These are phyloP conservation scores for Caenorhabditis macrosperma DNA, from an alignment of 2,888 invertebrate species.

Conservation along the genomic window DNA sequence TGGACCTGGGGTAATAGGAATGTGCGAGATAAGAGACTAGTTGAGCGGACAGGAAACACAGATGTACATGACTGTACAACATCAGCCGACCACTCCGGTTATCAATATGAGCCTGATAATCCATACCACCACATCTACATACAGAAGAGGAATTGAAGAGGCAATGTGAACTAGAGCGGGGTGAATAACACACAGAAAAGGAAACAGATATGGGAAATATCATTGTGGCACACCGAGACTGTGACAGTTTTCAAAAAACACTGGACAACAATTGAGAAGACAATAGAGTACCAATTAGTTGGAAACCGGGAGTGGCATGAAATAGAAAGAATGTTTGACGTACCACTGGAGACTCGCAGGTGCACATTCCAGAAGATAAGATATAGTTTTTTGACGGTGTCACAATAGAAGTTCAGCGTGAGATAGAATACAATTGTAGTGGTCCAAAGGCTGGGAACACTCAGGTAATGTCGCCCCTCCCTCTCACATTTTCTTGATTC, in stretches of 20 bases:
- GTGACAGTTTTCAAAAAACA: background rate
- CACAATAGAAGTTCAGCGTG: background rate
- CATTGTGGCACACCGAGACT: background rate
- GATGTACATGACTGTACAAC: slow-evolving; percentile 8
- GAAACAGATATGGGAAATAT: slow-evolving; percentile 33
- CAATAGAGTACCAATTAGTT: too few relatives aligned
- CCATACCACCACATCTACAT: slow-evolving; percentile 32
- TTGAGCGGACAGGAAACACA: slow-evolving; percentile 2
- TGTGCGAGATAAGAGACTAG: slow-evolving; percentile 11
- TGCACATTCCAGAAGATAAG: background rate
- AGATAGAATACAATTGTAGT: background rate
- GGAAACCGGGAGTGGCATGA: background rate
- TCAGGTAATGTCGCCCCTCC: slow-evolving; percentile 1
- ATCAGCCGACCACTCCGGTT: slow-evolving; percentile 27
- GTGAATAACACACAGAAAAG: slow-evolving; percentile 1
- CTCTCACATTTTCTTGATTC: background rate
- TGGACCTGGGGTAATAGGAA: background rate
- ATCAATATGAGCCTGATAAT: slow-evolving; percentile 50
- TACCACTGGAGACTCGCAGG: background rate
- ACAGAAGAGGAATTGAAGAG: slow-evolving; percentile 13
- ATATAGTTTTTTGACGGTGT: background rate
- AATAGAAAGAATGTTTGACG: background rate
- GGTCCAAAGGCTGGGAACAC: background rate
- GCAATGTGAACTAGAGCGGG: background rate
- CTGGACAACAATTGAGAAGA: too few relatives aligned